Evolutionary conservation across 2,888 invertebrate genomes (phyloP), one percentile per base, ranked within the genome.

Genomic region (Diloba caeruleocephala): DNA sequence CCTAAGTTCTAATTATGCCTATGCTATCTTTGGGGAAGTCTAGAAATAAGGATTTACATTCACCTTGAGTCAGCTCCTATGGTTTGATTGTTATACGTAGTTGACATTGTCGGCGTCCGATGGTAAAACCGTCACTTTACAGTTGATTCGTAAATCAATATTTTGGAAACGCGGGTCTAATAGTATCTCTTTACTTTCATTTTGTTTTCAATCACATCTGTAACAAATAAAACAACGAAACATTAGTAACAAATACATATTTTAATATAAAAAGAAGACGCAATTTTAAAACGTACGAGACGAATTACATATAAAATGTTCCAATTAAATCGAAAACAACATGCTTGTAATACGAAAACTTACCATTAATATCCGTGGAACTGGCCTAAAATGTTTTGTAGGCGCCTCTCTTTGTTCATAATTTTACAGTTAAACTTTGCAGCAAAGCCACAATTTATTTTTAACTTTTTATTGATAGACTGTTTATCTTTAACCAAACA

Each of bases 1-100:
- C 60, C 63, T 64, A 67, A 56, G 43, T 58, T 60, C 74, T 77
- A 86, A 60, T 52, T 71, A 71, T 63, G 12, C 68, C 71, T 87
- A 87, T 63, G 42, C 73, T 88, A 88, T 86, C 84, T 89, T 89
- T 88, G 84, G 84, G 63, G 66, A n/a, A 58, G 60, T 78, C 76
- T 84, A 86, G 74, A 75, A 80, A 69, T 61, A 31, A 56, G 63
- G 10, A 33, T 63, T 59, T 32, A 31, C 36, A 62, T 71, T 82
- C 80, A 80, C 80, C 82, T 84, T 48, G 42, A 39, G 70, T 43
- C 25, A 42, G 57, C 44, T 66, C 56, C 69, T 72, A 72, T 73
- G 62, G 64, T 63, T 50, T 23, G 28, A 25, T 48, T 37, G 38
- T 31, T 45, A 15, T 33, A 41, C 29, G 37, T 51, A 21, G 41